Evolutionary conservation across 2,888 invertebrate species (phyloP).

Genomic region (Erebia epiphron): DNA sequence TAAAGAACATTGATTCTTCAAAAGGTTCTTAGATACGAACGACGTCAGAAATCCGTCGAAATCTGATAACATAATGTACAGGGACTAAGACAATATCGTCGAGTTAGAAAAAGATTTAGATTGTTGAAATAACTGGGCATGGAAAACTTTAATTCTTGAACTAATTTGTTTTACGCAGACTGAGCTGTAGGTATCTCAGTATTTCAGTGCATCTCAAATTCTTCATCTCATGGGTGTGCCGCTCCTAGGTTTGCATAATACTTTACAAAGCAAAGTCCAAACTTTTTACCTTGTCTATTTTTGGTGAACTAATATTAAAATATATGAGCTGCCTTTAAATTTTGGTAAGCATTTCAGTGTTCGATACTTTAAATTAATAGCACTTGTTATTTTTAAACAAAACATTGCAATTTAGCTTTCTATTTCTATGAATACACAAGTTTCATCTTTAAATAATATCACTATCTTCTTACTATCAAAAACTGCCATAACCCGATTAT

Average conservation of each 20-base stretch:
- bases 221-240: not conserved
- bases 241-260: not conserved
- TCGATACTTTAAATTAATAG: not conserved
- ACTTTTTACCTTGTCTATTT: not conserved
- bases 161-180: not conserved
- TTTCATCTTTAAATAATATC: not conserved
- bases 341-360: not conserved
- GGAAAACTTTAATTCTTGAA: constrained; percentile 3
- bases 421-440: not conserved
- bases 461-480: constrained; percentile 11
- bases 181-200: not conserved
- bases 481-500: constrained; percentile 33
- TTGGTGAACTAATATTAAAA: not conserved
- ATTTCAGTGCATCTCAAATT: not conserved
- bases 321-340: not conserved
- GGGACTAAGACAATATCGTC: constrained; percentile 78
- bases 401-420: not conserved
- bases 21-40: constrained; percentile 32
- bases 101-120: constrained; percentile 45
- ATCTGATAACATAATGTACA: constrained; percentile 62
- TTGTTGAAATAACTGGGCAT: constrained; percentile 28
- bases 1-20: constrained; percentile 25
- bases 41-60: constrained; percentile 56
- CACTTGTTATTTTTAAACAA: not conserved
- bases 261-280: not conserved